Evolutionary conservation across 2,113 vertebrate species (phyloP).

Genomic region (Sus scrofa): DNA sequence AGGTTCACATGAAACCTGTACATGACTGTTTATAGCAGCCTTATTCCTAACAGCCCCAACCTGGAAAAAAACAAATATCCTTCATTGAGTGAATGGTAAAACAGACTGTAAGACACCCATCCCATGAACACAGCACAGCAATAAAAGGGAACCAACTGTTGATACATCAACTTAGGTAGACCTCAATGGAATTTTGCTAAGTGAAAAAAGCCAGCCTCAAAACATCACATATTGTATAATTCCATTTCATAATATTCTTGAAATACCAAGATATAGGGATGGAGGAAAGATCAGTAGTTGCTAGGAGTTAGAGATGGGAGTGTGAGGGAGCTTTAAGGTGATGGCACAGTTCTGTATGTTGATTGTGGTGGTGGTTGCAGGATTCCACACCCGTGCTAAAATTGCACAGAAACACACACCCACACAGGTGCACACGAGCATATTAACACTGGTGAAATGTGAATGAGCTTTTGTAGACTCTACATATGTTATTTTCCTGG

Average conservation of each 20-base stretch:
- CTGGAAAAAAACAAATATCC: not conserved
- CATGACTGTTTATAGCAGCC: not conserved
- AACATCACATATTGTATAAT: not conserved
- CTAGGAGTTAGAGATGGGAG: not conserved
- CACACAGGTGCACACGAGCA: not conserved
- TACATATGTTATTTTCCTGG: not conserved
- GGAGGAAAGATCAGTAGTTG: not conserved
- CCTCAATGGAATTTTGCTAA: not conserved
- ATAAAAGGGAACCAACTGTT: not conserved
- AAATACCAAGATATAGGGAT: not conserved
- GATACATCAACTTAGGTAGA: not conserved
- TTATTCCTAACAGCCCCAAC: not conserved
- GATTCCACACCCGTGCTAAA: not conserved
- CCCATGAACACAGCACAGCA: not conserved
- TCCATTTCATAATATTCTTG: not conserved
- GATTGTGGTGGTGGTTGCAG: not conserved
- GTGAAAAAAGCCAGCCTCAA: not conserved
- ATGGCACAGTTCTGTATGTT: not conserved
- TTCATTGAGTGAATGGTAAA: not conserved
- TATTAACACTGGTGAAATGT: not conserved
- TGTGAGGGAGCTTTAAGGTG: accelerated
- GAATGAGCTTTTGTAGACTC: not conserved
- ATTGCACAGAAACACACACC: not conserved
- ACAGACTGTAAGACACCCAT: not conserved
- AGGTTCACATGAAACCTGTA: not conserved